These are phyloP conservation scores for Tanytarsus gracilentus DNA, from an alignment of 2,888 invertebrate species.

Conservation along the genomic window DNA sequence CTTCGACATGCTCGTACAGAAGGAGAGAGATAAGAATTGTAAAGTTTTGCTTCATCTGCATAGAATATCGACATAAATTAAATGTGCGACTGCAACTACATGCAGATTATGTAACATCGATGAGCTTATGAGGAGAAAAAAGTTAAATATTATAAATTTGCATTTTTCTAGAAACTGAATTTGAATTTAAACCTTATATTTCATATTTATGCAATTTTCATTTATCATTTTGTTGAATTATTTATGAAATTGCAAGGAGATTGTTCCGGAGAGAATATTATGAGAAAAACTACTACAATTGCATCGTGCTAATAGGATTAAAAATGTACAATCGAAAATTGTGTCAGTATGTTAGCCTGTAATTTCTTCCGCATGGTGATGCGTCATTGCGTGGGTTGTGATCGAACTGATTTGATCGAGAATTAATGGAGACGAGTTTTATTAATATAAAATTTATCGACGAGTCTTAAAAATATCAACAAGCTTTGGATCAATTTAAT, in stretches of 20 bases:
- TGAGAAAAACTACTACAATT: no score
- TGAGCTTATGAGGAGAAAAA: no score
- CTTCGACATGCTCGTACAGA: neutral
- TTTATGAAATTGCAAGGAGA: neutral
- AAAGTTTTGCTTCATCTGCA: constrained; percentile 1
- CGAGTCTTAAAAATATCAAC: no score
- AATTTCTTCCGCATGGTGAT: neutral
- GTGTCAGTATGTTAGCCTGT: constrained; percentile 15
- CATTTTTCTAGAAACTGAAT: neutral
- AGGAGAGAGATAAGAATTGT: no score
- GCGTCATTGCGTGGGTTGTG: neutral
- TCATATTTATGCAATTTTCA: constrained; percentile 6
- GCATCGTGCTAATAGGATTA: constrained; percentile 11
- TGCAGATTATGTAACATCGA: neutral
- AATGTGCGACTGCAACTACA: no score
- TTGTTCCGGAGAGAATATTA: constrained; percentile 1
- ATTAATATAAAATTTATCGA: no score
- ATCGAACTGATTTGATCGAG: neutral
- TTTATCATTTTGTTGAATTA: constrained; percentile 13
- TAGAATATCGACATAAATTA: constrained; percentile 8
- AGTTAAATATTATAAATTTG: no score
- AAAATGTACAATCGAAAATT: neutral
- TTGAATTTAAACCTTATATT: neutral
- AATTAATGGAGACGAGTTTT: no score
- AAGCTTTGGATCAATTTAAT: no score